Evolutionary conservation across 1,140 invertebrate species (phyloP), one percentile per base, ranked within the genome.

Genomic region (Lasioglossum baleicum): DNA sequence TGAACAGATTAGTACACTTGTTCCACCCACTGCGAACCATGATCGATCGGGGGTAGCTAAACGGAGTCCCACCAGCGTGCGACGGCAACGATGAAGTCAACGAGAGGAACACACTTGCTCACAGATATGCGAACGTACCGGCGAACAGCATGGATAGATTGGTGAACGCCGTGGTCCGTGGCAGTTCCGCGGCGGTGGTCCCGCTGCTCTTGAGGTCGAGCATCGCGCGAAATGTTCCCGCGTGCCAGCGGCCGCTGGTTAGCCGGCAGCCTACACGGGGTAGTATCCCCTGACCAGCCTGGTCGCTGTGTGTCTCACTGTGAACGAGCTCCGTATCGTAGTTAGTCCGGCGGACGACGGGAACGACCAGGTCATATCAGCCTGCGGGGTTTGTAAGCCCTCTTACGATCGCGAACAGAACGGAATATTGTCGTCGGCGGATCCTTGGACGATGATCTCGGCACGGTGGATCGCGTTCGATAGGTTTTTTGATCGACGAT

Each of bases 131-230:
- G 56, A 51, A 85, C 92, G 90, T 95, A 95, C 95, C 95, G 85
- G 94, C 94, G 90, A 95, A 95, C 78, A 95, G 92, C 95, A 95
- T 95, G 58, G 94, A 95, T 86, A 95, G 94, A 89, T 95, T 95
- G 78, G 94, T 94, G 84, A 94, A 94, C 80, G 95, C 94, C 22
- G 92, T 93, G 67, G 91, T 93, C 69, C 92, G 94, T 92, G 88
- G 94, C 91, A 88, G 92, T 93, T 93, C 94, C 90, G 90, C 94
- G 93, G 88, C 94, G 92, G 92, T 95, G 92, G 92, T 95, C 93
- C 93, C 91, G 93, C 93, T 95, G 92, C 92, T 94, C 90, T 95
- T 95, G 87, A 95, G 94, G 92, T 95, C 95, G 90, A 95, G 91
- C 95, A 95, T 95, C 87, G 85, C 90, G 85, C 66, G 80, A 8